Base-by-base conservation (phyloP, 2,113 vertebrate species). In the Dromaius novaehollandiae region DNA sequence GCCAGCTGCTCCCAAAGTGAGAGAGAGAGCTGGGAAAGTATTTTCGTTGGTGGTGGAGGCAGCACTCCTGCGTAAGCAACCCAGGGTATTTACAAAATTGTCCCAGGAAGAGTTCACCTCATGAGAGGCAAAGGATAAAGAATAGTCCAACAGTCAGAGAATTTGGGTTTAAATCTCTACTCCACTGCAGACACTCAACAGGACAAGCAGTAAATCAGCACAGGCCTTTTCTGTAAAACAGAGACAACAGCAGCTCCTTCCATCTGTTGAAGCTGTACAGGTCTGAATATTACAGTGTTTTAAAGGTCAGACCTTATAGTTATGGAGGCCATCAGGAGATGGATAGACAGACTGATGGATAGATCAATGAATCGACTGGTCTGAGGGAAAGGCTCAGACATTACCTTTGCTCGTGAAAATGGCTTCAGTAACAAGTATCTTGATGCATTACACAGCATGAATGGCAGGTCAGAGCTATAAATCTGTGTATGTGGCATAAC, bases 261-360 rank as follows among this genome's bases (percentile, higher is more conserved):
- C 20, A 10, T 24, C 53, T 16, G 22, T 13, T 36, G 25, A 36
- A 77, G 46, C 17, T 18, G 3, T 2, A 70, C 5, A 2, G 7
- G 13, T 75, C 44, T 77, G 55, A 18, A 71, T 44, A 13, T 2
- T 3, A 24, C 28, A 86, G 0, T 0, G 13, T 64, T 82, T 50
- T 50, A 74, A 80, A 81, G 50, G 44, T 78, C 76, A 78, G 30
- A 66, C 2, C 58, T 73, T 74, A 63, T 34, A 69, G 38, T 10
- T n/a, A 75, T 22, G 20, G 55, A 74, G 22, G 4, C 53, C 36
- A 70, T 26, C 48, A 70, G 32, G 38, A 13, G 46, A 46, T 11
- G 11, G 63, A 73, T 32, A 64, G 26, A 69, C 3, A 82, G 34
- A 79, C 21, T 5, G 0, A 70, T 16, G 28, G 15, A 58, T 34